phyloP scores from a whole-genome alignment of 1,140 invertebrate genomes.

The Ditylenchus dipsaci region DNA sequence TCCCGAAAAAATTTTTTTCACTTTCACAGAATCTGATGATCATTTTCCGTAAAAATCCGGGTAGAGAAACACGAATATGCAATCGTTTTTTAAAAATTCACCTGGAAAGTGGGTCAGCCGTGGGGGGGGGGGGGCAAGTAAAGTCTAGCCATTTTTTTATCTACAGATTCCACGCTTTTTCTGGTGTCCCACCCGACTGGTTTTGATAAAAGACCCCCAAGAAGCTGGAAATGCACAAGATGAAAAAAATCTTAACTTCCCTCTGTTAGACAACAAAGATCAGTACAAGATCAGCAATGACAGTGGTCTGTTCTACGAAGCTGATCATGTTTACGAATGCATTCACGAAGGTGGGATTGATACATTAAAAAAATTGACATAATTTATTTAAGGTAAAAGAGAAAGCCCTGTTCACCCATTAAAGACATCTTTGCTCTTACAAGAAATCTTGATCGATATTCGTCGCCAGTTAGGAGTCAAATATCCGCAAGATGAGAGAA shows the following conservation, averaged over 20 bases:
- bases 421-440: background rate
- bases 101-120: too few species aligned
- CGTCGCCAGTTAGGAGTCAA: background rate
- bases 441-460: background rate
- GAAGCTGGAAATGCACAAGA: conserved; percentile 10
- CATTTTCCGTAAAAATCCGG: too few species aligned
- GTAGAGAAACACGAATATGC: too few species aligned
- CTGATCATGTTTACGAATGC: conserved; percentile 69
- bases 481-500: background rate
- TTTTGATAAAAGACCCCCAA: conserved; percentile 16
- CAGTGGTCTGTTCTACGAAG: conserved; percentile 70
- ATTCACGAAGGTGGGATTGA: conserved; percentile 64
- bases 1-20: too few species aligned
- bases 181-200: conserved; percentile 40
- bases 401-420: background rate
- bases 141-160: too few species aligned
- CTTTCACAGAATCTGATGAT: too few species aligned
- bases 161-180: conserved; percentile 33
- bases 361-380: background rate
- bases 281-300: conserved; percentile 67
- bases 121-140: too few species aligned
- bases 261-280: conserved; percentile 19
- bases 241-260: conserved; percentile 18
- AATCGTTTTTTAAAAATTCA: too few species aligned
- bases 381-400: background rate